Evolutionary conservation across 2,113 vertebrate species (phyloP), one percentile per base, ranked within the genome.

Genomic region (Panthera tigris): DNA sequence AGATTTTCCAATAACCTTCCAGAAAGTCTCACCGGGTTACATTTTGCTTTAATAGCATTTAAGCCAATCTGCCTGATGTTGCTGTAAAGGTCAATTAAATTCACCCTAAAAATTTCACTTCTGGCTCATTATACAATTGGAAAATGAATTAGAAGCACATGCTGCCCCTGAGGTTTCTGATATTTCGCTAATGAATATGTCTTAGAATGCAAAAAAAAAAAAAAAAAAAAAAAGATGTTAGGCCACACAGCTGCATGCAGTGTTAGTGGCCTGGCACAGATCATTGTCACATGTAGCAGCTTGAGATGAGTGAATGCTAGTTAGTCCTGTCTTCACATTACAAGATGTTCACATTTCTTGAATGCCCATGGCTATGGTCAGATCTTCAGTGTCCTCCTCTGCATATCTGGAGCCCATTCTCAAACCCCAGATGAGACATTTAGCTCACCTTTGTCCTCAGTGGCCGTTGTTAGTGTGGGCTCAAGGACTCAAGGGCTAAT

Each of bases 71-170:
- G 98, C 98, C 98, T 99, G 98, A 98, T 99, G 98, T 98, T 98
- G 97, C 98, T 98, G 97, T 98, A 99, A 99, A 99, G 99, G 99
- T 99, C 99, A 99, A 99, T 99, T 99, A 98, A 99, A 99, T 99
- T 99, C 98, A 99, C 98, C 99, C 99, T 98, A 99, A 99, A 99
- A 99, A 98, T 98, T 98, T 98, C 98, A 98, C 98, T 99, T 97
- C 98, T 99, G 98, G 98, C 99, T 99, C 98, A 99, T 99, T 99
- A 99, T 98, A 98, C 98, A 27, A 98, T 99, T 99, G 98, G 98
- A 99, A 99, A 99, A 99, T 99, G 98, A 98, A 98, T 99, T 98
- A 99, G 98, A 98, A 98, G 98, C 98, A 98, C 98, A 98, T 96
- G 98, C 97, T 98, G 98, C 98, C 98, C 98, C 97, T 98, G 98